Percentiles rank a stretch among this genome's conserved stretches.
phyloP scores from a whole-genome alignment of 2,113 vertebrate genomes.

The Laticauda laticaudata region DNA sequence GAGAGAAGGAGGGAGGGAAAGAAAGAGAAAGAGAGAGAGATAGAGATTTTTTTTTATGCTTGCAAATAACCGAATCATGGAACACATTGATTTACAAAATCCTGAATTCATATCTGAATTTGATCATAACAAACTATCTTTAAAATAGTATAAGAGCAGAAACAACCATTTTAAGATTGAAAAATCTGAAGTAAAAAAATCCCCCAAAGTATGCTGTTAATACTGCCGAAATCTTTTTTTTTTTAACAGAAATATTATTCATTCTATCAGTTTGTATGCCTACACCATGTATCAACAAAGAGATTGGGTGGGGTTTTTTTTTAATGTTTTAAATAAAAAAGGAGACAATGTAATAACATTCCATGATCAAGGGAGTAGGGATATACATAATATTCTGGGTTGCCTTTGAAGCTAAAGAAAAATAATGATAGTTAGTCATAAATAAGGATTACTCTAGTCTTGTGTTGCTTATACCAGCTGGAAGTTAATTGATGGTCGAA shows the following conservation, averaged over 20 bases:
- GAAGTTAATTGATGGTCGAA: not conserved
- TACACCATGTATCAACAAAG: not conserved
- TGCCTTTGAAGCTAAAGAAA: not conserved
- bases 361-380: not conserved
- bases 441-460: not conserved
- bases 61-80: not conserved
- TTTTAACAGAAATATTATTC: not conserved
- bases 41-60: not conserved
- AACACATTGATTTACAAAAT: not conserved
- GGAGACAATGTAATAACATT: not conserved
- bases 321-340: not conserved
- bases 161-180: not conserved
- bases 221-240: not conserved
- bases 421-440: not conserved
- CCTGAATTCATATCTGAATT: not conserved
- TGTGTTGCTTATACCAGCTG: not conserved
- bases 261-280: not conserved
- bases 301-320: not conserved
- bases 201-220: not conserved
- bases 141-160: not conserved
- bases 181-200: not conserved
- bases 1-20: not conserved
- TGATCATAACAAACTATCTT: not conserved
- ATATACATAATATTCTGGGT: not conserved
- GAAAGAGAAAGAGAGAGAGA: no score